Percentiles rank a stretch among this genome's conserved stretches.
These are phyloP conservation scores for Aplochiton taeniatus DNA, from an alignment of 2,797 vertebrate genomes.

Conservation along the genomic window DNA sequence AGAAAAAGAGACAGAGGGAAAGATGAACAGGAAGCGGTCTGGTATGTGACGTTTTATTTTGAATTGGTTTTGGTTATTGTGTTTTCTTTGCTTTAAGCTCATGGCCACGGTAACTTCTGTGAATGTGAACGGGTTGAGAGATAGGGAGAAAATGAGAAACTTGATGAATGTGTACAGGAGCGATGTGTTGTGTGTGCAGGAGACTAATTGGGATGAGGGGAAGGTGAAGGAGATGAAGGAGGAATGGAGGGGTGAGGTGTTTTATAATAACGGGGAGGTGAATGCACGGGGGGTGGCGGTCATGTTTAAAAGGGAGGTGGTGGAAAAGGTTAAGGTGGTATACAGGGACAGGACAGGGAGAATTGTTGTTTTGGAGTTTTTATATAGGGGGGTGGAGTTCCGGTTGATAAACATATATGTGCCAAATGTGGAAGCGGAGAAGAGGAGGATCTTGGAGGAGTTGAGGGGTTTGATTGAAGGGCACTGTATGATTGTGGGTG, in stretches of 20 bases:
- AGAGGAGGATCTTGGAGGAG: no score
- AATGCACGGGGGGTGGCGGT: not conserved
- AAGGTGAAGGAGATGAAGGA: not conserved
- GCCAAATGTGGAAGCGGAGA: no score
- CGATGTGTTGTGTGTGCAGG: not conserved
- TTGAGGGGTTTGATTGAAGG: not conserved
- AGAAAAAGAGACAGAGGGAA: no score
- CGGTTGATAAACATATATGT: no score
- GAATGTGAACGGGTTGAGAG: no score
- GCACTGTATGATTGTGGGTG: not conserved
- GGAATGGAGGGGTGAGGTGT: slow-evolving; percentile 2
- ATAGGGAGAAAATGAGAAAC: not conserved
- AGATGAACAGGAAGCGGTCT: no score
- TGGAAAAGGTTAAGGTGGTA: not conserved
- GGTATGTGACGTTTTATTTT: no score
- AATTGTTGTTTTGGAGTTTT: not conserved
- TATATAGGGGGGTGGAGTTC: not conserved
- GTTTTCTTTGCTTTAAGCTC: no score
- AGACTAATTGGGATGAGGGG: slow-evolving; percentile 1
- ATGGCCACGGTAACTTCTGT: no score
- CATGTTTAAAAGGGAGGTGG: not conserved
- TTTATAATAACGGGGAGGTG: not conserved
- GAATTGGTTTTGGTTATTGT: no score
- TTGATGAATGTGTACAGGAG: not conserved
- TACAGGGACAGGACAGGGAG: not conserved